A percentile compares a stretch with the other conserved stretches of the same genome.
Conservation (phyloP, 2,797 vertebrate species). For the Neosalanx taihuensis region DNA sequence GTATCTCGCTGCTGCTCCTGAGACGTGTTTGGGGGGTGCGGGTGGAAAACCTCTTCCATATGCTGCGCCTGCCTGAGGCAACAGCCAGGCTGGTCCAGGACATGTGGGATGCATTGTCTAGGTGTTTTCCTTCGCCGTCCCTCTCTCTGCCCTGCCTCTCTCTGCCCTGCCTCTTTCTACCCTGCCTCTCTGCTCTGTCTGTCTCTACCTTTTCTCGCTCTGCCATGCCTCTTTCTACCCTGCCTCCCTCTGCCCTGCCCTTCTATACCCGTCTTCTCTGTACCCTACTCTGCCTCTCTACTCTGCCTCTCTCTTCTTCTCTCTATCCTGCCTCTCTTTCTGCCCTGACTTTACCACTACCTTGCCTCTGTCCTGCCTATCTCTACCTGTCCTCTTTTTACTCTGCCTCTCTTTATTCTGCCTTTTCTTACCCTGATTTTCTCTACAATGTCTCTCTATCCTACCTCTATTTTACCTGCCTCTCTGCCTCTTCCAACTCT, state of each 20-base stretch:
- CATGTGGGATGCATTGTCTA: constrained; percentile 76
- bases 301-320: background rate
- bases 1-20: constrained; percentile 38
- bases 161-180: background rate
- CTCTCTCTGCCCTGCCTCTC: background rate
- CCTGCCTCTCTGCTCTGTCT: background rate
- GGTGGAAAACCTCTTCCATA: constrained; percentile 72
- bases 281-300: background rate
- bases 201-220: background rate
- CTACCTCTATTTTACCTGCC: too few species aligned
- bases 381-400: too few species aligned
- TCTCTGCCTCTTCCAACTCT: too few species aligned
- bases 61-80: constrained; percentile 63
- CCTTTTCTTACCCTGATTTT: too few species aligned
- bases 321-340: constrained; percentile 3
- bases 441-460: too few species aligned
- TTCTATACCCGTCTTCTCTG: too few species aligned
- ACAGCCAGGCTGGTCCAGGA: constrained; percentile 52
- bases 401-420: too few species aligned
- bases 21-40: constrained; percentile 41
- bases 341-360: background rate
- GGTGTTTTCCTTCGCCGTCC: constrained; percentile 57
- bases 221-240: too few species aligned
- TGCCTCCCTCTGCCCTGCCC: too few species aligned
- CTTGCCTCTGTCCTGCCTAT: too few species aligned